Base-by-base conservation (phyloP, 2,797 vertebrate genomes). In the Muraenolepis orangiensis region DNA sequence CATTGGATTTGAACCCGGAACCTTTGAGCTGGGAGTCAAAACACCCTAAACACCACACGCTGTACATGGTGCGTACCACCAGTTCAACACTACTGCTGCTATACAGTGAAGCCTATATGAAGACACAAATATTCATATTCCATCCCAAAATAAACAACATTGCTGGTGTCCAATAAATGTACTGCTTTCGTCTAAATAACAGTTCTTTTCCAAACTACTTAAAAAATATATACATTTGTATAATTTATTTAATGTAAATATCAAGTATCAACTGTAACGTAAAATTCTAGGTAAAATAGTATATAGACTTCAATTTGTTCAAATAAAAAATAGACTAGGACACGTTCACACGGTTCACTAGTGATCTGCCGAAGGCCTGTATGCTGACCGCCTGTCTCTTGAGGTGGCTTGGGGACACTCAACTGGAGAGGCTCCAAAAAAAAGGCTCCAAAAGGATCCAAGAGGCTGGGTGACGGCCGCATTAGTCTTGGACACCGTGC, bases 401-500 rank as follows among this genome's bases (percentile, higher is more conserved):
- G 20, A n/a, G 42, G 42, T 18, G 42, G 16, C 16, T 46, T 46
- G 18, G 20, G n/a, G 51, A 57, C 20, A 6, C 23, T 23, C 51
- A 23, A n/a, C 69, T 40, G 64, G 42, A 81, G 78, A 72, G 40
- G 40, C 4, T 75, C 40, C 51, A 71, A 83, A 81, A 69, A 38
- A 68, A 80, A 76, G 32, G 51, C 78, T 66, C 28, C 18, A 61
- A n/a, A n/a, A n/a, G n/a, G n/a, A 70, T 77, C 73, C 70, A 72
- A 73, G 31, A 2, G 46, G 67, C 18, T n/a, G 76, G 79, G 77
- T 71, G 12, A 26, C 73, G 75, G 66, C 82, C 69, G 76, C 81
- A 84, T 80, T 57, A 72, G 42, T 70, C 66, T 70, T 23, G 31
- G 76, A 76, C 80, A 78, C 34, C 30, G 6, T 61, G 66, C 67